Conservation (phyloP, 2,113 vertebrate genomes). For the Amia ocellicauda region DNA sequence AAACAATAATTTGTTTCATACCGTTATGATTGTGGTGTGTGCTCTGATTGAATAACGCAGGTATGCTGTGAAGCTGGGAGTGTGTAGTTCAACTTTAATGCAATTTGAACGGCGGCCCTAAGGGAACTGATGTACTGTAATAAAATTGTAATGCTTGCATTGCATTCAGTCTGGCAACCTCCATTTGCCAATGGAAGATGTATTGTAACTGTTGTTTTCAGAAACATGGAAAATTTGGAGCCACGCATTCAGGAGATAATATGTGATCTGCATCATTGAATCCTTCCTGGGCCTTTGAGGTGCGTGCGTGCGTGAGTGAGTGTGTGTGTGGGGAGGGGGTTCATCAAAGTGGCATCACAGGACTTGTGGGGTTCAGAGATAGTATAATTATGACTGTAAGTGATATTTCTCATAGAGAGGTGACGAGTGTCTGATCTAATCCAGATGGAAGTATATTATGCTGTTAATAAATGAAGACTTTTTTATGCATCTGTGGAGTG, state of each 20-base stretch:
- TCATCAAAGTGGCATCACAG: constrained; percentile 49
- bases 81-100: constrained; percentile 8
- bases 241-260: constrained; percentile 41
- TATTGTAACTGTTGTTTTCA: constrained; percentile 49
- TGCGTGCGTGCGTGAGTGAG: constrained; percentile 51
- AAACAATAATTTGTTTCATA: constrained; percentile 1
- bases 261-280: constrained; percentile 58
- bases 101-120: constrained; percentile 15
- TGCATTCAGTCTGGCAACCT: constrained; percentile 14
- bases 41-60: constrained; percentile 22
- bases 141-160: constrained; percentile 8
- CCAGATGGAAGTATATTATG: constrained; percentile 84
- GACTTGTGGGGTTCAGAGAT: constrained; percentile 49
- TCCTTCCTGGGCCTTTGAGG: constrained; percentile 45
- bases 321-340: constrained; percentile 23
- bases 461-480: constrained; percentile 84
- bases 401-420: constrained; percentile 72
- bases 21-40: background rate
- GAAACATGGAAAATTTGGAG: constrained; percentile 31
- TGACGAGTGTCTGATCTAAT: constrained; percentile 72
- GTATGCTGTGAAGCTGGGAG: background rate
- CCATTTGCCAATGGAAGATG: constrained; percentile 49
- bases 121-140: background rate
- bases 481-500: constrained; percentile 82
- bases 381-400: constrained; percentile 70